A percentile compares a stretch with the other conserved stretches of the same genome.
phyloP scores from a whole-genome alignment of 2,888 invertebrate genomes.

The Drosophila nigritarsus region DNA sequence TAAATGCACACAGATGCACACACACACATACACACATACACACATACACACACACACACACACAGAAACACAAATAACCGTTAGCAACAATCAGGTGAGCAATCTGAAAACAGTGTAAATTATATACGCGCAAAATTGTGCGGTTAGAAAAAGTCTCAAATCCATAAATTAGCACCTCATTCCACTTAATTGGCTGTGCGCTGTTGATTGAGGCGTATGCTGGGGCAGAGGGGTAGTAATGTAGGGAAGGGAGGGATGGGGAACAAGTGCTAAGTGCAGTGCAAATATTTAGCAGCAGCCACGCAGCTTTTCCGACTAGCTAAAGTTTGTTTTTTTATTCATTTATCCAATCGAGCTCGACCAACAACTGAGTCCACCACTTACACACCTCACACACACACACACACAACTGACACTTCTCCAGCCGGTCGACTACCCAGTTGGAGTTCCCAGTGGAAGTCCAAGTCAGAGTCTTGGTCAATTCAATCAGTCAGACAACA shows the following conservation, averaged over 20 bases:
- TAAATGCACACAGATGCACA: constrained; percentile 35
- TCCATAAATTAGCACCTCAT: constrained; percentile 83
- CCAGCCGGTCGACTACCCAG: neutral
- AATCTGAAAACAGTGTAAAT: constrained; percentile 66
- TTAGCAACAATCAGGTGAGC: constrained; percentile 59
- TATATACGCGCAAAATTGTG: constrained; percentile 68
- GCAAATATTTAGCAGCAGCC: constrained; percentile 76
- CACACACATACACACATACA: neutral
- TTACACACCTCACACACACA: constrained; percentile 17
- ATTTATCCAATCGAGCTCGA: constrained; percentile 75
- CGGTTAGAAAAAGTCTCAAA: constrained; percentile 58
- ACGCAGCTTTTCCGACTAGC: constrained; percentile 51
- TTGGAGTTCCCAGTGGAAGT: constrained; percentile 1
- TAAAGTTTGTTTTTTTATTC: constrained; percentile 69
- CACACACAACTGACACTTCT: neutral
- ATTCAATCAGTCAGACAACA: constrained; percentile 78
- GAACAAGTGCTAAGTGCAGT: constrained; percentile 73
- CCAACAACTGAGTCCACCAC: constrained; percentile 33
- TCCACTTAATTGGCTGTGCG: constrained; percentile 71
- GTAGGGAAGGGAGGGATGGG: neutral
- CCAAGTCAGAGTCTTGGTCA: constrained; percentile 51
- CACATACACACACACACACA: neutral
- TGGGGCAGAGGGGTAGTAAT: constrained; percentile 30
- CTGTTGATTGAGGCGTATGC: constrained; percentile 75
- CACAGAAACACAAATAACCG: constrained; percentile 42